Base-by-base conservation (phyloP, 2,888 invertebrate species). In the Lasioglossum villosulum region DNA sequence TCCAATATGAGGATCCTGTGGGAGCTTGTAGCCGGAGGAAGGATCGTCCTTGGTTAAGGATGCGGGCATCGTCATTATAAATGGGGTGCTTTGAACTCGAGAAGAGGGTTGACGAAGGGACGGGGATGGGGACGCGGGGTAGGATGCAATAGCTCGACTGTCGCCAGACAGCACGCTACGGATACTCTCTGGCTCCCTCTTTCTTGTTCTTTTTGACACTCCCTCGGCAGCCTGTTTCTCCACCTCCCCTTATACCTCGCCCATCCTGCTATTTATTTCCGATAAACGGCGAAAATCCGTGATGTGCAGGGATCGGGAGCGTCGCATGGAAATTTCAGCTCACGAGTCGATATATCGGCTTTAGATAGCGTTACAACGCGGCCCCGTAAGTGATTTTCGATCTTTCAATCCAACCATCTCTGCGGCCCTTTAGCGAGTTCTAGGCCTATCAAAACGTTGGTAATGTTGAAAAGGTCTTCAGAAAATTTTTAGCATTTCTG, bases 41-140 rank as follows among this genome's bases (percentile, higher is more conserved):
- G 82, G 83, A 82, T 81, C 82, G 72, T 80, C 75, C 82, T 81
- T 83, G 83, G 86, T 87, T 87, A 86, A 82, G 82, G 82, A 87
- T 87, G 86, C 83, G 84, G 83, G 86, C 77, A 78, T 82, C 84
- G 86, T 90, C 89, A 86, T 92, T 89, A 90, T 92, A 91, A 90
- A 91, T 89, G 82, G 88, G 83, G 90, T 91, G 87, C 88, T 87
- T 91, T 88, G 90, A 91, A 88, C 89, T 78, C 81, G 70, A 59
- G 70, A 45, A 56, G 45, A 39, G 45, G 52, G 8, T 68, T 56
- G 52, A 34, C n/a, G 45, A 34, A 45, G 63, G 78, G 63, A 14
- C 42, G 37, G 66, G 78, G 63, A 14, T 34, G 37, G 66, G 56
- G 71, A 8, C 4, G 45, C 45, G 48, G 78, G 39, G 52, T 63